These are phyloP conservation scores for Clarias fuscus DNA, from an alignment of 2,797 vertebrate genomes.

Conservation along the genomic window DNA sequence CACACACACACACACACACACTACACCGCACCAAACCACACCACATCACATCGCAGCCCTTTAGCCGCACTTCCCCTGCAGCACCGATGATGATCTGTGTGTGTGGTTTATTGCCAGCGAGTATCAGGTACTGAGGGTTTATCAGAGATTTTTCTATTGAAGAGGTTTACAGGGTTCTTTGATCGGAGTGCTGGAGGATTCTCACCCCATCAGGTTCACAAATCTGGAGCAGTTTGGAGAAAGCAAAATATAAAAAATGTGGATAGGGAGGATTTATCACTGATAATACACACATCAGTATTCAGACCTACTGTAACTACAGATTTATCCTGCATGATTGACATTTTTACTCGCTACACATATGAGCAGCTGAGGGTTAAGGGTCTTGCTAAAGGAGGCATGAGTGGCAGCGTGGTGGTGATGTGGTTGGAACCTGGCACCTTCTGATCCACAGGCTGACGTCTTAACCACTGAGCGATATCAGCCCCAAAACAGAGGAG, in stretches of 20 bases:
- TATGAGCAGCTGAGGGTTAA: no score
- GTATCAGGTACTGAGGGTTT: neutral
- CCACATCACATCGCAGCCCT: neutral
- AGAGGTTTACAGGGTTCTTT: neutral
- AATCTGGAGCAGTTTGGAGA: neutral
- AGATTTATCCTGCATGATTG: no score
- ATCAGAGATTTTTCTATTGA: neutral
- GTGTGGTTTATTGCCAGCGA: neutral
- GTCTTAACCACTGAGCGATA: no score
- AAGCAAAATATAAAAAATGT: neutral
- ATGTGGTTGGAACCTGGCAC: no score
- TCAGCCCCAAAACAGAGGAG: neutral
- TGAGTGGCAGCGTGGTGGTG: no score
- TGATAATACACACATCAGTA: neutral
- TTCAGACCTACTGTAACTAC: neutral
- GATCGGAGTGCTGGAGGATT: neutral
- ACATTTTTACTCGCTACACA: no score
- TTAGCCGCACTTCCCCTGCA: neutral
- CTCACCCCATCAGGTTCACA: neutral
- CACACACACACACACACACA: neutral
- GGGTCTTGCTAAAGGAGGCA: no score
- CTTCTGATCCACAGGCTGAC: no score
- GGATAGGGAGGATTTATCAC: neutral
- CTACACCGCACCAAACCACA: neutral
- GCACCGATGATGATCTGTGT: neutral